Base-by-base conservation (phyloP, 2,888 invertebrate species). In the Drosophila recens region DNA sequence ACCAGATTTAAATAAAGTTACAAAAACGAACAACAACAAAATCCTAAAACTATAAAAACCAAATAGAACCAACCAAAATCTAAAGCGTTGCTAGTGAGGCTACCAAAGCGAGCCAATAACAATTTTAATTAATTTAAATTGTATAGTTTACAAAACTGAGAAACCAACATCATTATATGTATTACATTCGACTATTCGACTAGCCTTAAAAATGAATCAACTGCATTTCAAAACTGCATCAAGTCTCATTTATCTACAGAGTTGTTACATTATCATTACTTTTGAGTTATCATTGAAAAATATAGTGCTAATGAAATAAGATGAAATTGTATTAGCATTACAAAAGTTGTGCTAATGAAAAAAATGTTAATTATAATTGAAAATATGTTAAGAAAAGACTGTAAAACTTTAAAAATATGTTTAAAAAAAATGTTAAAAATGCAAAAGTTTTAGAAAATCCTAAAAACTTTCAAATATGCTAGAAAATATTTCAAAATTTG, bases 71-170 rank as follows among this genome's bases (percentile, higher is more conserved):
- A 45, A 48, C 11, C 4, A 51, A 52, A 13, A 42, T 33, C 51
- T 10, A 66, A 63, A 36, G 76, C 78, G 71, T 89, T 81, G 85
- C 80, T 80, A 88, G 81, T 88, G 79, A 86, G 87, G 84, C 77
- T 61, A 75, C 67, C 66, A 48, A 65, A 62, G 51, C 48, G 72
- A 72, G 87, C 88, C 88, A 83, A 75, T 52, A 42, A 71, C 43
- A 52, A 23, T 53, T 53, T 65, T 53, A 56, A 67, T 56, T 23
- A 23, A 4, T 70, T 75, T 38, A 46, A 70, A 74, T 64, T 48
- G 30, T 67, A 67, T 77, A 74, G 64, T 58, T 72, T 65, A 43
- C 49, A 71, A 69, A 73, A 73, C 65, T 53, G 58, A 67, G 8
- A 48, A 38, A 59, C 36, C 17, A 23, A 49, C 30, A 43, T 20